Percentiles rank a stretch among this genome's conserved stretches.
These are phyloP conservation scores for Oxycera nigricornis DNA, from an alignment of 2,888 invertebrate species.

Conservation along the genomic window DNA sequence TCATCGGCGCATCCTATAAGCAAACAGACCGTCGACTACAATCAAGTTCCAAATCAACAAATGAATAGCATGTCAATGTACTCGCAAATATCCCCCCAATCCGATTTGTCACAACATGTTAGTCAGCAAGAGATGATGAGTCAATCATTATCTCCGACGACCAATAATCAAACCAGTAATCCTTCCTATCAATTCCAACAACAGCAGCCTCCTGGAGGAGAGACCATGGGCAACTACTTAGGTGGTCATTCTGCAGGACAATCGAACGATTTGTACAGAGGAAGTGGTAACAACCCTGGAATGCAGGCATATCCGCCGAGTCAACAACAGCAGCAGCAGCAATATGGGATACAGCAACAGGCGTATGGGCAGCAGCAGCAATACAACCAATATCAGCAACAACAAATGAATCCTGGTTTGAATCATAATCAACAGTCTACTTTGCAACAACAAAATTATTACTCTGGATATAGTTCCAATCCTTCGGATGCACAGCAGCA, in stretches of 20 bases:
- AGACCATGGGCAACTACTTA: slow-evolving; percentile 42
- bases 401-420: slow-evolving; percentile 44
- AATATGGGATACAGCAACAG: slow-evolving; percentile 46
- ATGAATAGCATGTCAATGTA: slow-evolving; percentile 51
- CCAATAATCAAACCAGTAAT: slow-evolving; percentile 54
- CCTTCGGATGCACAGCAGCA: slow-evolving; percentile 41
- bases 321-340: slow-evolving; percentile 51
- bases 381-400: slow-evolving; percentile 49
- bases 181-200: slow-evolving; percentile 59
- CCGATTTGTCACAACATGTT: slow-evolving; percentile 57
- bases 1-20: slow-evolving; percentile 50
- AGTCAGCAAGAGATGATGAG: slow-evolving; percentile 54
- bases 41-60: slow-evolving; percentile 61
- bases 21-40: slow-evolving; percentile 56
- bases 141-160: slow-evolving; percentile 53
- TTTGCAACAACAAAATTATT: slow-evolving; percentile 52
- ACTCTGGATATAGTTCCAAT: slow-evolving; percentile 39
- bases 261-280: slow-evolving; percentile 49
- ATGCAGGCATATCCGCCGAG: slow-evolving; percentile 51
- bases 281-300: slow-evolving; percentile 46
- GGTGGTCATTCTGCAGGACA: slow-evolving; percentile 27
- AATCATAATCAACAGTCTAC: slow-evolving; percentile 49
- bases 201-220: slow-evolving; percentile 56
- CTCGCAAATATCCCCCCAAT: slow-evolving; percentile 60
- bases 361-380: slow-evolving; percentile 49